phyloP scores from a whole-genome alignment of 1,140 invertebrate genomes.

The Calephelis virginiensis region DNA sequence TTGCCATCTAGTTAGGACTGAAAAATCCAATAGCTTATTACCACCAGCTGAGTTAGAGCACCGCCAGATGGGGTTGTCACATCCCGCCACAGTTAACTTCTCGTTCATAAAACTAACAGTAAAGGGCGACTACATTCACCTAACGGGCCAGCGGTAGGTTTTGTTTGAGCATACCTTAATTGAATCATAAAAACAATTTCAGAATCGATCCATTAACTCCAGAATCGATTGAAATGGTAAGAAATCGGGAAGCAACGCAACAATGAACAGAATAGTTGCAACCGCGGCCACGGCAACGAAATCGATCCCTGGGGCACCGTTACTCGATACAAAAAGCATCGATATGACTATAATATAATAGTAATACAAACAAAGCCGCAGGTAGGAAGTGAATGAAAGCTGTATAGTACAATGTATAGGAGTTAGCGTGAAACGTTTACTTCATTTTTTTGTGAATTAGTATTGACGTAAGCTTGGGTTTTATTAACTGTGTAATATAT shows the following conservation, averaged over 20 bases:
- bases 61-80: too few relatives aligned
- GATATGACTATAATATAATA: conserved; percentile 46
- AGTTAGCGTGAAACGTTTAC: neutral
- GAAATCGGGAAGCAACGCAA: conserved; percentile 31
- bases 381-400: conserved; percentile 38
- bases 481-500: too few relatives aligned
- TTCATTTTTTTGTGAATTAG: neutral
- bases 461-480: too few relatives aligned
- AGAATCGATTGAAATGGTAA: conserved; percentile 17
- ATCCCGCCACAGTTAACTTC: too few relatives aligned
- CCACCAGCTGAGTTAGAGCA: too few relatives aligned
- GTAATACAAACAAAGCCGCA: conserved; percentile 55
- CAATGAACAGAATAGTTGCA: conserved; percentile 25
- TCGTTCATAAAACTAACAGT: too few relatives aligned
- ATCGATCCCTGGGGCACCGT: conserved; percentile 38
- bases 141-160: too few relatives aligned
- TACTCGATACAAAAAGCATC: conserved; percentile 48
- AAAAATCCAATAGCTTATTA: too few relatives aligned
- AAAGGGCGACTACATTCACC: too few relatives aligned
- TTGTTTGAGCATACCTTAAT: neutral
- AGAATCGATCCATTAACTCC: conserved; percentile 11
- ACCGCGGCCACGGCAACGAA: conserved; percentile 40
- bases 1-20: too few relatives aligned
- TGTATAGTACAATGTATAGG: conserved; percentile 21
- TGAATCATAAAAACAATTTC: conserved; percentile 1